Evolutionary conservation across 1,140 invertebrate genomes (phyloP), one percentile per base, ranked within the genome.

Genomic region (Hylaeus volcanicus): DNA sequence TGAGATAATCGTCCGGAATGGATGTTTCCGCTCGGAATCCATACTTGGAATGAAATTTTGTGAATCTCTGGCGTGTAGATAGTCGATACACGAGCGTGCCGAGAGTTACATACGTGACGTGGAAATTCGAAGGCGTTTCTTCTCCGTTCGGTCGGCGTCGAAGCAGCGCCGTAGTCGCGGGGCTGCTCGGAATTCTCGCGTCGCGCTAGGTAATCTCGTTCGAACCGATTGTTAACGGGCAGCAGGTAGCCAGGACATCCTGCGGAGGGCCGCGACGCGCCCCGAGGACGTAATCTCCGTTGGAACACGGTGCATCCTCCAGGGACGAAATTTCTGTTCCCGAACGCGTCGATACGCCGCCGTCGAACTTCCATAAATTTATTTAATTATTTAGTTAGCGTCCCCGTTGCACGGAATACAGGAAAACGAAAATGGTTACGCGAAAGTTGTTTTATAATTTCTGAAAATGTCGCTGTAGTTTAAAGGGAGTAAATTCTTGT

Each of bases 101-200:
- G 6, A 37, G n/a, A 58, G 61, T 64, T 74, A 79, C 77, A 61
- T 79, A 79, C 77, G 77, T 79, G 77, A 79, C 61, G 77, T 74
- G 77, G 53, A 79, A 79, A 79, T 74, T 73, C 64, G 60, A 64
- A 15, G 61, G 69, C 9, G 53, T 48, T 51, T 26, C 39, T 9
- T 41, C 14, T 11, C 1, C 12, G 1, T 8, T 37, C 14, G n/a
- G n/a, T n/a, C n/a, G n/a, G n/a, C n/a, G 14, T 3, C 74, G 39
- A 58, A 11, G 14, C 74, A 15, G 0, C 65, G 53, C 4, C 9
- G 43, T 51, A 53, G 43, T 77, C 66, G 55, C 65, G 5, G 14
- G 3, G 15, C 41, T 39, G 60, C n/a, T 73, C 70, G 64, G 73
- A 65, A 79, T 79, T 56, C 70, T 60, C 74, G 6, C 51, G 53